These are phyloP conservation scores for Zaprionus kolodkinae DNA, from an alignment of 1,140 invertebrate species.

Conservation along the genomic window DNA sequence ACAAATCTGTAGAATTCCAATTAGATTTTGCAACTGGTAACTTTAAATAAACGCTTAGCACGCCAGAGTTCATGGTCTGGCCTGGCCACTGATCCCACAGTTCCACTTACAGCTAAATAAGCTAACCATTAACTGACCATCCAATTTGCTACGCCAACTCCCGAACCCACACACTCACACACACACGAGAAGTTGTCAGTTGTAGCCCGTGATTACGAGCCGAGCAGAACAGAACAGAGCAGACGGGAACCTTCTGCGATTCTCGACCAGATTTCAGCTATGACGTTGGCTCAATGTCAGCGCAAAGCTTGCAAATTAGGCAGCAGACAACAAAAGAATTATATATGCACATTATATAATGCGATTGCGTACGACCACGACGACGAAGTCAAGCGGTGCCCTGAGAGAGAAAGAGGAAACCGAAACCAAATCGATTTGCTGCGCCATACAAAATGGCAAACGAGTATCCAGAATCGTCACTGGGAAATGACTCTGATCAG, in stretches of 20 bases:
- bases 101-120: conserved; percentile 29
- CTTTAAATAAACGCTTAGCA: background rate
- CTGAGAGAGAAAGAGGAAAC: conserved; percentile 19
- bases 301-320: conserved; percentile 71
- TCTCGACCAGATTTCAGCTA: conserved; percentile 27
- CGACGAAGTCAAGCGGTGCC: conserved; percentile 54
- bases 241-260: background rate
- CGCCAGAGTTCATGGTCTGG: background rate
- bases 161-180: conserved; percentile 28
- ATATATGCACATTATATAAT: conserved; percentile 73
- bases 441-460: conserved; percentile 61
- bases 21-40: background rate
- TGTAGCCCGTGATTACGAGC: conserved; percentile 33
- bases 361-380: conserved; percentile 12
- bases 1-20: background rate
- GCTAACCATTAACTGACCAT: conserved; percentile 39
- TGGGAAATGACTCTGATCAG: conserved; percentile 23
- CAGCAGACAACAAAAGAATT: conserved; percentile 76
- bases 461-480: conserved; percentile 55
- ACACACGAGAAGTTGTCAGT: conserved; percentile 67
- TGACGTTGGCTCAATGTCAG: conserved; percentile 75
- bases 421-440: conserved; percentile 71
- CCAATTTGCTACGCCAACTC: conserved; percentile 32
- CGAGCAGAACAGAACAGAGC: background rate
- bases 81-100: background rate